Evolutionary conservation across 2,888 invertebrate genomes (phyloP), one percentile per base, ranked within the genome.

Genomic region (Priapulus caudatus): DNA sequence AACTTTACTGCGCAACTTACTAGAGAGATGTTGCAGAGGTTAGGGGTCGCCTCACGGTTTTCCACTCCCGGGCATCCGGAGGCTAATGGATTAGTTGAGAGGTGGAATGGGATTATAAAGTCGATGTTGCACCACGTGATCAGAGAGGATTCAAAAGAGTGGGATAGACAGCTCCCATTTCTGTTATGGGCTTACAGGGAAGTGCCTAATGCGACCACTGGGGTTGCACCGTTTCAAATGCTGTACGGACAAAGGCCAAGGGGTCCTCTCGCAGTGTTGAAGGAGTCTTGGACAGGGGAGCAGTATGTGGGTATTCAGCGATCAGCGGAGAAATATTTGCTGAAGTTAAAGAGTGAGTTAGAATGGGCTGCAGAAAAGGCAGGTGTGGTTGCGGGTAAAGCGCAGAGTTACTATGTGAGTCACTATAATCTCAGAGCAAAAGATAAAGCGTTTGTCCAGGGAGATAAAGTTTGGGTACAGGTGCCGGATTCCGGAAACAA

Each of bases 391-490:
- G 10, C n/a, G 33, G 10, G 33, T 10, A n/a, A 33, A 33, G 33
- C 33, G 10, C 57, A 56, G n/a, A 10, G 10, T 10, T 10, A n/a
- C n/a, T n/a, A 33, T 10, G n/a, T 10, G 33, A 18, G 47, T 1
- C 51, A 56, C 15, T 56, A 54, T 49, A 58, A 62, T 43, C 21
- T 33, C 15, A 59, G 53, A 24, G 50, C 56, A 3, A 56, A 45
- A 43, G 5, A 4, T 2, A 43, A 52, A 44, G 23, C 23, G 2
- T 52, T 59, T 18, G 50, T 51, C n/a, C 23, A 24, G 2, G 58
- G 56, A 18, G 59, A 58, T 5, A 51, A 52, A 20, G 60, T 56
- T 0, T 46, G 61, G 2, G 52, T 62, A 1, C 47, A 33, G n/a
- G n/a, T n/a, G n/a, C n/a, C n/a, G n/a, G n/a, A n/a, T n/a, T n/a